These are phyloP conservation scores for Pyrrhosoma nymphula DNA, from an alignment of 2,888 invertebrate species.

Conservation along the genomic window DNA sequence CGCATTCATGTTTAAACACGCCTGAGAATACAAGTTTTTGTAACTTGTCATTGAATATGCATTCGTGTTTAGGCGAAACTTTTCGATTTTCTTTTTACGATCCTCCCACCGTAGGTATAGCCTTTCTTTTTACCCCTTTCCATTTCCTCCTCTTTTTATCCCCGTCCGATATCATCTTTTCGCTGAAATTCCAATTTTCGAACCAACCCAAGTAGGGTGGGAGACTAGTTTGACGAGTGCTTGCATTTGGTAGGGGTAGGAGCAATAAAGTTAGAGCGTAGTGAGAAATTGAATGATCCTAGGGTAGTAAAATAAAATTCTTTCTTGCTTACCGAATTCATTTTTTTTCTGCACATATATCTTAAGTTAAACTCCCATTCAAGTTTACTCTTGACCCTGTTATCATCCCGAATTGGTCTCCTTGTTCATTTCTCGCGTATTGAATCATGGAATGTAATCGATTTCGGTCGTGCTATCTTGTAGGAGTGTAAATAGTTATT, in stretches of 20 bases:
- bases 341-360: background rate
- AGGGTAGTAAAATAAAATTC: background rate
- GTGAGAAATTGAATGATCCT: background rate
- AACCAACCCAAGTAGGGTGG: background rate
- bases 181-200: constrained; percentile 65
- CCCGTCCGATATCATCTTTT: constrained; percentile 57
- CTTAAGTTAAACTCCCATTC: too few species aligned
- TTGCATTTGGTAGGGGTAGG: background rate
- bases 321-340: background rate
- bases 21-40: background rate
- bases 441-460: too few species aligned
- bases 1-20: background rate
- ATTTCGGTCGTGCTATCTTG: too few species aligned
- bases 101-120: background rate
- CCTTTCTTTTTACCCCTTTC: constrained; percentile 25
- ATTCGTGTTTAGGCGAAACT: background rate
- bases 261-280: background rate
- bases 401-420: too few species aligned
- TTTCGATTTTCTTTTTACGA: constrained; percentile 53
- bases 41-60: background rate
- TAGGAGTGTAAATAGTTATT: too few species aligned
- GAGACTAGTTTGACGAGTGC: background rate
- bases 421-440: too few species aligned
- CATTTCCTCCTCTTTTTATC: constrained; percentile 31
- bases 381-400: too few species aligned